Evolutionary conservation across 2,888 invertebrate species (phyloP).

Genomic region (Hylaea fasciaria): DNA sequence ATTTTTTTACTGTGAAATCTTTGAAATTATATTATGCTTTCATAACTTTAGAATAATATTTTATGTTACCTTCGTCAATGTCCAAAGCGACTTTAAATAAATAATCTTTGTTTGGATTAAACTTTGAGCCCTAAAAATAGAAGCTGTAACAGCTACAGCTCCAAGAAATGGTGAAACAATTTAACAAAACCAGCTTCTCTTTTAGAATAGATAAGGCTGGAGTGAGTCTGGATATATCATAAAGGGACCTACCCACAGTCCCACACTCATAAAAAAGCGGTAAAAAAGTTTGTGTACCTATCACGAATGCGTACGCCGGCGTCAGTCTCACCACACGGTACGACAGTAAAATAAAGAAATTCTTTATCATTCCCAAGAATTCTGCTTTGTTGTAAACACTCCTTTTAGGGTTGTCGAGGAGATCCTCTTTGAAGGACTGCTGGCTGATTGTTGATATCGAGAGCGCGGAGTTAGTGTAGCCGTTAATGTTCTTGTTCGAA

Average conservation of each 20-base stretch:
- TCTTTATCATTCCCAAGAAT: constrained; percentile 68
- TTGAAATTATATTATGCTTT: too few species aligned
- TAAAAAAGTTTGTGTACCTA: constrained; percentile 55
- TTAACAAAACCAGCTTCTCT: background rate
- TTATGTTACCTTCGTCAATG: too few species aligned
- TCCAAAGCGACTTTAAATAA: too few species aligned
- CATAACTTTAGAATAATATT: too few species aligned
- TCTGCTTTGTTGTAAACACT: constrained; percentile 69
- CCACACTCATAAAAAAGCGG: too few species aligned
- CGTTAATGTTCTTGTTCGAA: constrained; percentile 76
- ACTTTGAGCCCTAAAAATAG: too few species aligned
- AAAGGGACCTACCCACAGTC: constrained; percentile 11
- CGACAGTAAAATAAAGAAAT: constrained; percentile 79
- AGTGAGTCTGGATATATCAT: constrained; percentile 4
- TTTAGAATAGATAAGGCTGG: background rate
- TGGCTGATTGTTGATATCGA: constrained; percentile 78
- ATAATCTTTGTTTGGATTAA: too few species aligned
- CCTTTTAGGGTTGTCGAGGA: constrained; percentile 68
- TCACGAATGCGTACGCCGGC: constrained; percentile 92
- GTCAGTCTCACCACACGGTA: constrained; percentile 89
- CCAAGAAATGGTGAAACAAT: too few species aligned
- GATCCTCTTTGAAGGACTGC: constrained; percentile 76
- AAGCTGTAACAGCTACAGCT: too few species aligned
- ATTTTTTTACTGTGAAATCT: too few species aligned
- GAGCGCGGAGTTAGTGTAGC: constrained; percentile 74